Evolutionary conservation across 1,140 invertebrate species (phyloP).

Genomic region (Chionoecetes opilio): DNA sequence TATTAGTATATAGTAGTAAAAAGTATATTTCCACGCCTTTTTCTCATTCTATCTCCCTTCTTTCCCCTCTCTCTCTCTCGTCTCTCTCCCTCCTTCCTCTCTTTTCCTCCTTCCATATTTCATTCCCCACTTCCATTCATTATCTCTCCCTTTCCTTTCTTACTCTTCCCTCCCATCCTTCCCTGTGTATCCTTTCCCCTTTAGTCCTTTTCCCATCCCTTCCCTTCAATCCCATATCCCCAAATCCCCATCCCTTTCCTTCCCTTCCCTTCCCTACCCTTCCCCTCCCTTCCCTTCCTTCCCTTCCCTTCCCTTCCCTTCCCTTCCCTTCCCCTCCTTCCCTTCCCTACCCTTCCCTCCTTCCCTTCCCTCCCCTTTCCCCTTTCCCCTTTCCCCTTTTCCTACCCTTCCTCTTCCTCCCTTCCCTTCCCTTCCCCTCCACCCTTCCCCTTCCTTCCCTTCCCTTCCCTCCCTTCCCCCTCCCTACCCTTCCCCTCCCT

Average conservation of each 20-base stretch:
- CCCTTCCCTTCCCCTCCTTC: not conserved
- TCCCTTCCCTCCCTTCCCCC: not conserved
- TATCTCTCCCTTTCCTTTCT: not conserved
- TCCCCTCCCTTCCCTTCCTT: no score
- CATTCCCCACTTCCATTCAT: not conserved
- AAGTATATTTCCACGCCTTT: no score
- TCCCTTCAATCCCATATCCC: no score
- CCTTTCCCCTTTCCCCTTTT: not conserved
- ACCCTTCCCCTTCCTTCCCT: not conserved
- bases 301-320: not conserved
- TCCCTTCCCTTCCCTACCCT: no score
- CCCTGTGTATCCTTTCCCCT: not conserved
- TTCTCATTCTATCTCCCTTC: no score
- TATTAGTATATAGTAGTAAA: no score
- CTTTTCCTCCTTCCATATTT: not conserved
- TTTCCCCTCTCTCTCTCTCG: not conserved
- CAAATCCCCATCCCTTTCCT: no score
- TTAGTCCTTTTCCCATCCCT: no score
- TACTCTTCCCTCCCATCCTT: not conserved
- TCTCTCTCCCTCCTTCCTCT: not conserved
- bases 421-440: not conserved
- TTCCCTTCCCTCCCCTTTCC: not conserved
- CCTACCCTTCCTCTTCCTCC: not conserved
- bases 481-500: no score
- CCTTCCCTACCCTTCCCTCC: not conserved